Evolutionary conservation across 2,888 invertebrate species (phyloP).

Genomic region (Ochlodes sylvanus): DNA sequence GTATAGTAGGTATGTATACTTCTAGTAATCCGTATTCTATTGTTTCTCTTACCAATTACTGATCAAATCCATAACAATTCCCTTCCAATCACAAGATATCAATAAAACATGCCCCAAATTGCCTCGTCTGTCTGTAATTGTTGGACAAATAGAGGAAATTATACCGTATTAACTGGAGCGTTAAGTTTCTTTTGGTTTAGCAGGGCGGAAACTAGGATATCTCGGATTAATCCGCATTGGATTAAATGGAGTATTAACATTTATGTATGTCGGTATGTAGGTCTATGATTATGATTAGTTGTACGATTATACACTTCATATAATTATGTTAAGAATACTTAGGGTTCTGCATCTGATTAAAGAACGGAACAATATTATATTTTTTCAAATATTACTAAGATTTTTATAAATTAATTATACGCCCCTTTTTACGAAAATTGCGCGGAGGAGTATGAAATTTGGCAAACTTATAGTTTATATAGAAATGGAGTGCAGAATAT

Average conservation of each 20-base stretch:
- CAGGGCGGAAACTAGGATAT: slow-evolving; percentile 20
- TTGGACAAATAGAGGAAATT: slow-evolving; percentile 38
- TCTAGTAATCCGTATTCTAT: slow-evolving; percentile 6
- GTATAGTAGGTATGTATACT: background rate
- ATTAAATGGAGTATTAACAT: slow-evolving; percentile 34
- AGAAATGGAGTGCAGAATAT: too few species aligned
- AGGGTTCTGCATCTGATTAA: too few species aligned
- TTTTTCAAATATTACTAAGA: too few species aligned
- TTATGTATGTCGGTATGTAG: slow-evolving; percentile 28
- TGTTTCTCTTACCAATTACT: slow-evolving; percentile 33
- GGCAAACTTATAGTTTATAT: too few species aligned
- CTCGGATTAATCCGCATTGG: slow-evolving; percentile 33
- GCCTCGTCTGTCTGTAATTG: slow-evolving; percentile 37
- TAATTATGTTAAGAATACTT: too few species aligned
- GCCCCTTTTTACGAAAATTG: too few species aligned
- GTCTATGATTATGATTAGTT: slow-evolving; percentile 16
- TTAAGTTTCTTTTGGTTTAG: slow-evolving; percentile 39
- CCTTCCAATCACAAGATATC: slow-evolving; percentile 39
- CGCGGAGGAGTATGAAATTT: too few species aligned
- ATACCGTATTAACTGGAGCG: slow-evolving; percentile 35
- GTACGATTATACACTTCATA: background rate
- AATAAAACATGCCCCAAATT: slow-evolving; percentile 41
- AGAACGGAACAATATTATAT: too few species aligned
- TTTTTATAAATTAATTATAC: too few species aligned
- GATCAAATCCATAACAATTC: slow-evolving; percentile 41